Conservation (phyloP, 2,797 vertebrate species). For the Florisuga fusca region DNA sequence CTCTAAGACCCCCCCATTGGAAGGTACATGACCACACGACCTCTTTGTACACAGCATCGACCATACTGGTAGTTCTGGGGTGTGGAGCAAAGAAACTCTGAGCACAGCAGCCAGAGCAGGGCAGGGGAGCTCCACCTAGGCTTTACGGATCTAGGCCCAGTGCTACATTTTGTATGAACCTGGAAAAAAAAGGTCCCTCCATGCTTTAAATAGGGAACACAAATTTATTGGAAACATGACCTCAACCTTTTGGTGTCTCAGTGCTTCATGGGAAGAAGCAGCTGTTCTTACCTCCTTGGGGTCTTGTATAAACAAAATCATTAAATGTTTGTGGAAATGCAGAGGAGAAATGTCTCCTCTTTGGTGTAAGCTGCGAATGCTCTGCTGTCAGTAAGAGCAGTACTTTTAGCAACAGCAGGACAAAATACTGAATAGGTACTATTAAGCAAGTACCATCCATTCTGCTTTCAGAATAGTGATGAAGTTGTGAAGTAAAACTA, state of each 20-base stretch:
- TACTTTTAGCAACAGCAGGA: background rate
- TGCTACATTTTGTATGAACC: background rate
- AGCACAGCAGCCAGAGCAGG: background rate
- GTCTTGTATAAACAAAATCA: background rate
- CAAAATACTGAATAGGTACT: background rate
- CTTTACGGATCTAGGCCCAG: background rate
- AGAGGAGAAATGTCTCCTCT: background rate
- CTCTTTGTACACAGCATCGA: background rate
- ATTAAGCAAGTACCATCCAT: background rate
- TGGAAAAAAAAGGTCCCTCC: background rate
- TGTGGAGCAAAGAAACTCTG: background rate
- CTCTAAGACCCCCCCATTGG: background rate
- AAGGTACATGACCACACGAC: background rate
- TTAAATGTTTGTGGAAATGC: background rate
- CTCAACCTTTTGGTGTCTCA: background rate
- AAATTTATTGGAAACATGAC: background rate
- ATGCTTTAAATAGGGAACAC: background rate
- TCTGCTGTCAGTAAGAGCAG: background rate
- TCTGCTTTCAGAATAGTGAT: background rate
- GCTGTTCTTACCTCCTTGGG: background rate
- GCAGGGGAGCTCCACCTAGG: background rate
- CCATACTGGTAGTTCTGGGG: background rate
- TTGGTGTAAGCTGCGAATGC: background rate
- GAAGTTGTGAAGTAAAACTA: background rate
- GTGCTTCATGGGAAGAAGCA: background rate